phyloP scores from a whole-genome alignment of 2,888 invertebrate species.

The Drosophila villosipedis region DNA sequence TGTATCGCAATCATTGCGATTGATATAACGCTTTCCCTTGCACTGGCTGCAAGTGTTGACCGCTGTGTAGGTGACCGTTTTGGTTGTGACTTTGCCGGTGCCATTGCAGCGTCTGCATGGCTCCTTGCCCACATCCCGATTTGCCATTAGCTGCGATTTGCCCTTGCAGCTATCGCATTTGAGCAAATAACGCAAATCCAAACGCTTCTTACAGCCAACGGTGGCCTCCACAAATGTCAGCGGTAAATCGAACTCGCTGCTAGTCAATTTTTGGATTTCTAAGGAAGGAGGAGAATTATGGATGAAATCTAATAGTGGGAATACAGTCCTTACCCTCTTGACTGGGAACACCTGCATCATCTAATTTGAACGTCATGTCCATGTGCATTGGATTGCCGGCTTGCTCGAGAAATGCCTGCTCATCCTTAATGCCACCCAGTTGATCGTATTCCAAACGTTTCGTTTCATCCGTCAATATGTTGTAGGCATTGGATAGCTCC shows the following conservation, averaged over 20 bases:
- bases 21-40: slow-evolving; percentile 78
- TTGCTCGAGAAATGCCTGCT: slow-evolving; percentile 72
- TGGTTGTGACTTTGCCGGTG: slow-evolving; percentile 75
- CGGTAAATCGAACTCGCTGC: slow-evolving; percentile 66
- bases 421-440: slow-evolving; percentile 72
- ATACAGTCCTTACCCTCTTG: slow-evolving; percentile 55
- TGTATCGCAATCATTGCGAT: slow-evolving; percentile 77
- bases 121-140: slow-evolving; percentile 71
- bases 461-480: slow-evolving; percentile 92
- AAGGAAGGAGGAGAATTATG: background rate
- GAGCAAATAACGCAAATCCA: slow-evolving; percentile 71
- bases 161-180: slow-evolving; percentile 82
- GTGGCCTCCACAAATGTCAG: slow-evolving; percentile 81
- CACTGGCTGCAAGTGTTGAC: slow-evolving; percentile 74
- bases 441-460: slow-evolving; percentile 89
- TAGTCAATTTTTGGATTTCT: slow-evolving; percentile 66
- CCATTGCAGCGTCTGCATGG: slow-evolving; percentile 83
- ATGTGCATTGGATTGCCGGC: slow-evolving; percentile 67
- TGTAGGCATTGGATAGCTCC: slow-evolving; percentile 99
- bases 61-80: slow-evolving; percentile 63
- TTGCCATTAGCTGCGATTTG: slow-evolving; percentile 68
- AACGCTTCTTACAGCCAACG: slow-evolving; percentile 77
- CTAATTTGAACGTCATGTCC: slow-evolving; percentile 31
- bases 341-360: slow-evolving; percentile 20
- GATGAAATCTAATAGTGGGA: background rate